Conservation (phyloP, 2,113 vertebrate species). For the Rhynchomys soricoides region DNA sequence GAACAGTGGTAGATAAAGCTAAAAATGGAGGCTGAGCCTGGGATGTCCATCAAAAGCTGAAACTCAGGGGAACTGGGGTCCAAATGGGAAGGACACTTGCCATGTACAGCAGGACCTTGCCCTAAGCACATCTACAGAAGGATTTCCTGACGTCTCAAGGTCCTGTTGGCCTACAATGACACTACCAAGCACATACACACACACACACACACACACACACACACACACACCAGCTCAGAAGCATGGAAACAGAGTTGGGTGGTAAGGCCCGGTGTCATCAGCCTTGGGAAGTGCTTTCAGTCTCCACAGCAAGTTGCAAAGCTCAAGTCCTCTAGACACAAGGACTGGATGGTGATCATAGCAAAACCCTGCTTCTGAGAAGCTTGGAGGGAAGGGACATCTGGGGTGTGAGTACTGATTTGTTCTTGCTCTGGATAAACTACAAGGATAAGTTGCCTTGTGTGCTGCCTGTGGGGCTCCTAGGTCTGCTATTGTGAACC, state of each 20-base stretch:
- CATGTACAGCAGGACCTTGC: no score
- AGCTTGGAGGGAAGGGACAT: neutral
- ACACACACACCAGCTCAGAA: neutral
- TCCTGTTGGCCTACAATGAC: neutral
- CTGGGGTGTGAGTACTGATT: neutral
- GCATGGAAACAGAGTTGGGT: neutral
- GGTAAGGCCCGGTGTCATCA: neutral
- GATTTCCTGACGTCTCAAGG: neutral
- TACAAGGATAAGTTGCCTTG: no score
- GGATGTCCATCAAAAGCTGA: neutral
- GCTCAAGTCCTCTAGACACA: neutral
- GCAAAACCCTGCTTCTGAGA: neutral
- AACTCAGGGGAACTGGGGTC: no score
- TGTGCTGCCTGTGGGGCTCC: neutral
- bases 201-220: neutral
- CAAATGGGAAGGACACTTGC: neutral
- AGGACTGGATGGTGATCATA: neutral
- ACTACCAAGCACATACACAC: neutral
- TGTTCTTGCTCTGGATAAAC: neutral
- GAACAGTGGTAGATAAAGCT: neutral
- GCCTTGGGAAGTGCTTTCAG: neutral
- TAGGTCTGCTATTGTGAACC: neutral
- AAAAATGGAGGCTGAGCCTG: neutral
- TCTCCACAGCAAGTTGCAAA: rapidly evolving
- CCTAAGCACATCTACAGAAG: neutral